Base-by-base conservation (phyloP, 2,797 vertebrate genomes). In the Alfaro cultratus region DNA sequence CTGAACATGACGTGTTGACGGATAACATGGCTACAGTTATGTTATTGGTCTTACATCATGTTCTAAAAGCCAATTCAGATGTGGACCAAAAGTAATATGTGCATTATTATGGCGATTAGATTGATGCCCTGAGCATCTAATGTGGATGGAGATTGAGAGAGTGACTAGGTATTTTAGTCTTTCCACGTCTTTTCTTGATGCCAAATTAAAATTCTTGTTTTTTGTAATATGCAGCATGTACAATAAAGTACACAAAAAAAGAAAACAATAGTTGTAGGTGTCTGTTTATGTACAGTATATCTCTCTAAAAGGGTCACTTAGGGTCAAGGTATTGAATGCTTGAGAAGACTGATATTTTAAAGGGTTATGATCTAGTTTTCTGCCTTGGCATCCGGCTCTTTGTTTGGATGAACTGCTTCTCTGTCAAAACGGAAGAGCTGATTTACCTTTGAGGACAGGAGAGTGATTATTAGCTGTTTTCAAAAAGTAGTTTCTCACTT, bases 291-390 rank as follows among this genome's bases (percentile, higher is more conserved):
- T 81, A 74, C 36, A 62, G 82, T 81, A 74, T 41, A 62, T 84
- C 46, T 74, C 72, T 78, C 21, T 21, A 62, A 88, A 75, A 26
- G 16, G 21, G 4, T 21, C 39, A 11, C 39, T 26, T 45, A 79
- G 18, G 77, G 53, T 71, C 13, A 16, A 57, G 1, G n/a, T 4
- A 81, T 68, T 1, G 47, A 34, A 51, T 21, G 29, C 76, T 78
- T 82, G 77, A 39, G 43, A 84, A 82, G 73, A 73, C 57, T 90
- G 89, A 91, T 88, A 91, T 93, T 93, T 93, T 81, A 85, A 82
- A 81, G 79, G 83, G 83, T 90, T 84, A 74, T 79, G 83, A 82
- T 87, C 83, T 87, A 75, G 75, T 84, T 79, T 83, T 67, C 43
- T 89, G 83, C 67, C 89, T 88, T 77, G 81, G 88, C 85, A 68